Conservation (phyloP, 2,113 vertebrate species). For the Prinia subflava region DNA sequence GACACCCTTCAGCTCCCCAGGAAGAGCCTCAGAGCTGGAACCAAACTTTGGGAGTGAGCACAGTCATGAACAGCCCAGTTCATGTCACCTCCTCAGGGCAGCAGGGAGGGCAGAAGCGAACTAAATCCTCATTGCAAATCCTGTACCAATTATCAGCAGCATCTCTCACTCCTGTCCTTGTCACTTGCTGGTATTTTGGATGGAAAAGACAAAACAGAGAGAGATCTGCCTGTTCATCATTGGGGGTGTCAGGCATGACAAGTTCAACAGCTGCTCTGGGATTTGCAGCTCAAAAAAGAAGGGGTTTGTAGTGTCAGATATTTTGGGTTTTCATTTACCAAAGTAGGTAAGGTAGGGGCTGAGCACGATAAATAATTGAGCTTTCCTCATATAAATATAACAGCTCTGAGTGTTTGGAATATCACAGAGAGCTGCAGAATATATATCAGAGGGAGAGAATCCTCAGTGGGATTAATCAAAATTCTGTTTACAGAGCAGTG, state of each 20-base stretch:
- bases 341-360: not conserved
- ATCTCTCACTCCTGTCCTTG: not conserved
- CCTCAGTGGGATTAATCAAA: not conserved
- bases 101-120: no score
- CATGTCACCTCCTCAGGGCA: not conserved
- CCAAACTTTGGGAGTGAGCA: not conserved
- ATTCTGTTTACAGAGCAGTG: not conserved
- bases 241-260: not conserved
- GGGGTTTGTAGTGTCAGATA: not conserved
- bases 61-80: fast-evolving
- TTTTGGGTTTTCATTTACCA: not conserved
- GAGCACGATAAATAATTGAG: not conserved
- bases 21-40: not conserved
- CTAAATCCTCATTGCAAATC: not conserved
- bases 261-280: not conserved
- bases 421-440: not conserved
- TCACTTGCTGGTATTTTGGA: not conserved
- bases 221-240: not conserved
- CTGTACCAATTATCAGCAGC: not conserved
- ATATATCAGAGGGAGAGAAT: not conserved
- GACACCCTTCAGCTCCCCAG: not conserved
- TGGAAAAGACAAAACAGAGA: not conserved
- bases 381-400: not conserved
- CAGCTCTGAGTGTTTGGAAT: not conserved
- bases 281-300: not conserved